Conservation (phyloP, 2,113 vertebrate genomes). For the Syngnathus scovelli region DNA sequence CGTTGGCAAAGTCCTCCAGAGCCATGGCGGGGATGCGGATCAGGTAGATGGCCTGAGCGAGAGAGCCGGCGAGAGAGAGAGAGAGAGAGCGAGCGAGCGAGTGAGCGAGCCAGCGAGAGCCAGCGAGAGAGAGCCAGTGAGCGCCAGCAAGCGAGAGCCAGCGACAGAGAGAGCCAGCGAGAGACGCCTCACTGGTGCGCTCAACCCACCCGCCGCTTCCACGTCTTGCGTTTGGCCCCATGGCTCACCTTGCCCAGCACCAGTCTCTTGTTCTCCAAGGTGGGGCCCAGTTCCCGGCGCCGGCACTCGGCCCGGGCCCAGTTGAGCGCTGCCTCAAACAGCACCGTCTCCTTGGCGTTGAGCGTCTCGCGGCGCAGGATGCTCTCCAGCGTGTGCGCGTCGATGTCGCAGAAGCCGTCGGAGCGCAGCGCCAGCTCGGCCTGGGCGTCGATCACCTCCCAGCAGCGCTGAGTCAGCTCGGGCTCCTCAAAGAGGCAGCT, state of each 20-base stretch:
- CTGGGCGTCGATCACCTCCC: slow-evolving; percentile 98
- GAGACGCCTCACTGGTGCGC: too few species aligned
- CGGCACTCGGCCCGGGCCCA: slow-evolving; percentile 97
- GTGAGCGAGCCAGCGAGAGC: too few species aligned
- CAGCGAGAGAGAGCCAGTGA: too few species aligned
- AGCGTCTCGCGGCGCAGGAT: slow-evolving; percentile 93
- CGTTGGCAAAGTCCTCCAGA: slow-evolving; percentile 93
- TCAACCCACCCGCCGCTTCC: too few species aligned
- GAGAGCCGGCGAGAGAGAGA: neutral
- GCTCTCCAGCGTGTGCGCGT: slow-evolving; percentile 88
- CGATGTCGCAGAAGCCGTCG: slow-evolving; percentile 96
- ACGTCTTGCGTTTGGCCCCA: too few species aligned
- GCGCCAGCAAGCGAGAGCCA: too few species aligned
- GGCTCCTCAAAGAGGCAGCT: slow-evolving; percentile 97
- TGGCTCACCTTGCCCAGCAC: slow-evolving; percentile 76
- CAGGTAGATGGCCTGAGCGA: slow-evolving; percentile 80
- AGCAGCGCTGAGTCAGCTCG: slow-evolving; percentile 93
- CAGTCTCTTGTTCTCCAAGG: slow-evolving; percentile 88
- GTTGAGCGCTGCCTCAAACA: slow-evolving; percentile 89
- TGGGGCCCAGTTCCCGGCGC: slow-evolving; percentile 76
- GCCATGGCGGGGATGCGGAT: slow-evolving; percentile 93
- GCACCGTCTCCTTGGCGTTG: slow-evolving; percentile 94
- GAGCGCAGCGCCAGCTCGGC: slow-evolving; percentile 93
- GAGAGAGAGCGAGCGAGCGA: too few species aligned
- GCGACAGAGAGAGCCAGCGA: too few species aligned